Conservation (phyloP, 2,797 vertebrate species). For the Amblyraja radiata region DNA sequence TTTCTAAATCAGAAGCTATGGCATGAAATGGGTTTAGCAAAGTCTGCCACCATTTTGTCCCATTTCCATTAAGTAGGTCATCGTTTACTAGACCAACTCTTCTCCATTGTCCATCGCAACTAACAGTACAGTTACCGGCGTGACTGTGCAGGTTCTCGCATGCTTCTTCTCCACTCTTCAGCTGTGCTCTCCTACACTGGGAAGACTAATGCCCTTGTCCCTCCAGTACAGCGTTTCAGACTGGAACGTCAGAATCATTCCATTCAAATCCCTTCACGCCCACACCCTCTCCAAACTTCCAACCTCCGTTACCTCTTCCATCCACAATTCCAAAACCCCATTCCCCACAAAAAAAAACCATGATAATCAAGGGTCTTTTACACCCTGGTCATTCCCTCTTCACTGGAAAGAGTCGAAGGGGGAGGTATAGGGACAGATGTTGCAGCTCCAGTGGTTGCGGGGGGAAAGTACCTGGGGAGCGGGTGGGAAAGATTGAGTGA, state of each 20-base stretch:
- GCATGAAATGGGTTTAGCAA: neutral
- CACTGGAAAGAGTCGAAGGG: no score
- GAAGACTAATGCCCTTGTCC: neutral
- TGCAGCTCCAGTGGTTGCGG: no score
- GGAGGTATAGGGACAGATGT: no score
- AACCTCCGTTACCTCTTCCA: neutral
- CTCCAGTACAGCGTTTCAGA: neutral
- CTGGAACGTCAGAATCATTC: neutral
- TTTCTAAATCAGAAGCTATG: neutral
- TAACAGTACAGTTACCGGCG: no score
- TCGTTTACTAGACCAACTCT: neutral
- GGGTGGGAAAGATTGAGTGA: no score
- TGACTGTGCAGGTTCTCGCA: neutral
- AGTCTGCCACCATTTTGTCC: neutral
- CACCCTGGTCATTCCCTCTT: no score
- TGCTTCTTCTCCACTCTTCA: neutral
- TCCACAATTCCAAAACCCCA: neutral
- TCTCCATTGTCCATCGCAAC: neutral
- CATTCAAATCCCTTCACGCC: neutral
- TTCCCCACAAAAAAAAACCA: neutral
- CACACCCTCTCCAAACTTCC: neutral
- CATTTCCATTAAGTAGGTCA: neutral
- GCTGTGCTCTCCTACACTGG: neutral
- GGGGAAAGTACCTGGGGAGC: no score
- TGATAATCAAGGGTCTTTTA: no score